Base-by-base conservation (phyloP, 2,888 invertebrate genomes). In the Sarcophaga caerulescens region DNA sequence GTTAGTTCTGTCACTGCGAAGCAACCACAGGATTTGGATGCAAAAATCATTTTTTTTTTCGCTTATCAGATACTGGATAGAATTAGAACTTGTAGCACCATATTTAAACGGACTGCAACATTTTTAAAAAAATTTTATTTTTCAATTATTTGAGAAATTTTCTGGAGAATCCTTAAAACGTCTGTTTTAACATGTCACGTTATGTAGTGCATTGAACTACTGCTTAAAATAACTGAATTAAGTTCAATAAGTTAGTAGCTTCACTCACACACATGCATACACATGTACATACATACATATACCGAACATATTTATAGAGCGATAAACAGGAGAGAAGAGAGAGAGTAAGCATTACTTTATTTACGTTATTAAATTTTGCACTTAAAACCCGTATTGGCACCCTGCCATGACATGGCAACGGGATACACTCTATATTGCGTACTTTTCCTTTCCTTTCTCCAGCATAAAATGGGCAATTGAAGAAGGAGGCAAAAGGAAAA, bases 341-440 rank as follows among this genome's bases (percentile, higher is more conserved):
- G 35, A 1, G 8, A 35, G 35, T n/a, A 52, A 52, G 17, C 52
- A 52, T 52, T 52, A 52, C 52, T 17, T 52, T 17, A 17, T 52
- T 14, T 23, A 60, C 60, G 44, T 81, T 52, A 81, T 76, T 81
- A 66, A 80, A 74, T 84, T 63, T 84, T 84, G 66, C 79, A 79
- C 79, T 84, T 75, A 79, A 69, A 75, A 83, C 84, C 35, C 35
- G 35, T 83, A 83, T 85, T 84, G 89, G 89, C 89, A 88, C 89
- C 89, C 89, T 89, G 89, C 87, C 87, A 88, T 80, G 84, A 81
- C 73, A 79, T 84, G 89, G 84, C 89, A 81, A 89, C 89, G 89
- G 89, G 89, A 89, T 78, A 85, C 85, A 75, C 71, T 77, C 23
- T 65, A 23, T 76, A 11, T 35, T 62, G 35, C n/a, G 25, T 62